Conservation (phyloP, 2,797 vertebrate species). For the Cottoperca gobio region DNA sequence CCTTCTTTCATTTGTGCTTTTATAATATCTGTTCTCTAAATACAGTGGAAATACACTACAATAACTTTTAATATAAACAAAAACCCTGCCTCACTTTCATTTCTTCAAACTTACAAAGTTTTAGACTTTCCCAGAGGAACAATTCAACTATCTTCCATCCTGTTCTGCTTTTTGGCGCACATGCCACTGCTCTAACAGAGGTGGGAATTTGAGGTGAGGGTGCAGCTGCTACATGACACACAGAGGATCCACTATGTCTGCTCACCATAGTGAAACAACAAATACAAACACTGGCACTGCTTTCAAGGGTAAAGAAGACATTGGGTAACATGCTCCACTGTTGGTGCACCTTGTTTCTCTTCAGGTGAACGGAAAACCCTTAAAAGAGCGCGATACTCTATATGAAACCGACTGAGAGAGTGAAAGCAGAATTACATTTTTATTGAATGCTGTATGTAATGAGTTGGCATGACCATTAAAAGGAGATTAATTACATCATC, state of each 20-base stretch:
- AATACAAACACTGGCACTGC: conserved; percentile 59
- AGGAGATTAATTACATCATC: neutral
- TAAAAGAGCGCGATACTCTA: neutral
- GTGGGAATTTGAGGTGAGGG: conserved; percentile 37
- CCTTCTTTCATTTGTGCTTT: neutral
- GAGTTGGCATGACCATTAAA: neutral
- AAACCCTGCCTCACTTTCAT: neutral
- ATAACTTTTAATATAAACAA: neutral
- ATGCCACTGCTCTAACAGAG: conserved; percentile 5
- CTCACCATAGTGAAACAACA: conserved; percentile 63
- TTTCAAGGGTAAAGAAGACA: conserved; percentile 48
- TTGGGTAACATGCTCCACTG: neutral
- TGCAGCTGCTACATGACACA: conserved; percentile 45
- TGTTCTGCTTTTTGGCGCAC: neutral
- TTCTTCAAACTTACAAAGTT: neutral
- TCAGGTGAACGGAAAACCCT: conserved; percentile 6
- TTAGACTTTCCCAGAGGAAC: neutral
- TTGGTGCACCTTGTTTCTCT: neutral
- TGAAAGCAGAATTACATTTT: neutral
- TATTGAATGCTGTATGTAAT: neutral
- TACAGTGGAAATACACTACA: neutral
- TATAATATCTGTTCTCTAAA: neutral
- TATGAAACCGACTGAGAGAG: neutral
- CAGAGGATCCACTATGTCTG: conserved; percentile 20
- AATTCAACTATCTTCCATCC: neutral